Conservation (phyloP, 2,113 vertebrate species). For the Oreocharis arfaki region DNA sequence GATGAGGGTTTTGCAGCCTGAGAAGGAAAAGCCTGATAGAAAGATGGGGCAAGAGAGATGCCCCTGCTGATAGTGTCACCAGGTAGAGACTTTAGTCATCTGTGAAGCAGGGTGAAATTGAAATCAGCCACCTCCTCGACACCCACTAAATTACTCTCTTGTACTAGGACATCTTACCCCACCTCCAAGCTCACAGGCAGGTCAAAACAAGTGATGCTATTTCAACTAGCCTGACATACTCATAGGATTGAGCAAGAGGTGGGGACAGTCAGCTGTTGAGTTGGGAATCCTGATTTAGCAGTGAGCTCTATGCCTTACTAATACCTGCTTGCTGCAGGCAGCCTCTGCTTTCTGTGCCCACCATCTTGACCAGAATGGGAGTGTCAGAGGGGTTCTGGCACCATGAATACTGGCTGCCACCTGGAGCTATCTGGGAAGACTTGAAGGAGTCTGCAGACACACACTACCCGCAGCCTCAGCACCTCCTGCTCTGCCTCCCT, state of each 20-base stretch:
- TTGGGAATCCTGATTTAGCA: not conserved
- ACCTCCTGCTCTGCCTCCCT: constrained; percentile 72
- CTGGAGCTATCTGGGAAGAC: constrained; percentile 72
- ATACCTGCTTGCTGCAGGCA: not conserved
- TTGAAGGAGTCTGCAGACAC: constrained; percentile 33
- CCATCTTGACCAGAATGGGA: not conserved
- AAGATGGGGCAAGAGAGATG: not conserved
- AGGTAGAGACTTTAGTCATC: not conserved
- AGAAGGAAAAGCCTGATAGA: not conserved
- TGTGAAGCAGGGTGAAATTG: not conserved
- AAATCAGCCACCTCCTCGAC: not conserved
- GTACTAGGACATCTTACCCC: not conserved
- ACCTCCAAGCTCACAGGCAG: not conserved
- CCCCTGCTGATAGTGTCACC: not conserved
- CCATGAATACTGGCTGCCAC: constrained; percentile 77
- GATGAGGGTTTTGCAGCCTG: not conserved
- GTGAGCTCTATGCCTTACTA: not conserved
- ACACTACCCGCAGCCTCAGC: constrained; percentile 66
- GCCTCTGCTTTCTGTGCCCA: not conserved
- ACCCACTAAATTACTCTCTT: not conserved
- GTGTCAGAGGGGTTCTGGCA: constrained; percentile 68
- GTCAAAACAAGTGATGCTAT: not conserved
- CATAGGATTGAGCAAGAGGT: not conserved
- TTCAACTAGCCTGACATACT: not conserved
- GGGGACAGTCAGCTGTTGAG: not conserved